Percentiles rank a stretch among this genome's conserved stretches.
These are phyloP conservation scores for Tragulus kanchil DNA, from an alignment of 2,113 vertebrate genomes.

Conservation along the genomic window DNA sequence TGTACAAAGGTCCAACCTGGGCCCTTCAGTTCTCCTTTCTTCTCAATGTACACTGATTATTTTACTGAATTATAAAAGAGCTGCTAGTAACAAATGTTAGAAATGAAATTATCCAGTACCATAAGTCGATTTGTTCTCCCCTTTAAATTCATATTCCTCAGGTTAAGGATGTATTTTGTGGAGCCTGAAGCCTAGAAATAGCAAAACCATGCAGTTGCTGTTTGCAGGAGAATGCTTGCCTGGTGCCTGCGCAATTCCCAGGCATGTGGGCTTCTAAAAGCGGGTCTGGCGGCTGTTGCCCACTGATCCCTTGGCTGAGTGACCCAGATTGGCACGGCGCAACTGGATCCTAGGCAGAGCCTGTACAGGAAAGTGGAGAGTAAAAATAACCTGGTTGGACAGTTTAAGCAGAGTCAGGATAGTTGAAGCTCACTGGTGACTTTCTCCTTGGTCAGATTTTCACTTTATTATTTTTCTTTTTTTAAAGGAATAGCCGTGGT, in stretches of 20 bases:
- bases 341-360: constrained; percentile 65
- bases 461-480: background rate
- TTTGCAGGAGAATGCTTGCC: background rate
- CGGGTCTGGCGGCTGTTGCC: constrained; percentile 67
- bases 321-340: constrained; percentile 79
- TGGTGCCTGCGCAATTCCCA: background rate
- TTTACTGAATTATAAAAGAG: background rate
- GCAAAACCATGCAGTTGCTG: background rate
- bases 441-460: background rate
- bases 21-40: background rate
- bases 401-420: constrained; percentile 47
- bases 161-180: background rate
- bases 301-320: constrained; percentile 70
- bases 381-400: no score
- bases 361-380: background rate
- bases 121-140: background rate
- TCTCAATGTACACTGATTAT: background rate
- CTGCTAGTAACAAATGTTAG: background rate
- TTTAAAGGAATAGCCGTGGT: background rate
- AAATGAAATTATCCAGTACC: background rate
- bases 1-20: background rate
- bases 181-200: constrained; percentile 45
- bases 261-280: constrained; percentile 67
- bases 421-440: background rate
- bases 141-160: background rate